Conservation (phyloP, 1,140 invertebrate genomes). For the Cryptotermes secundus region DNA sequence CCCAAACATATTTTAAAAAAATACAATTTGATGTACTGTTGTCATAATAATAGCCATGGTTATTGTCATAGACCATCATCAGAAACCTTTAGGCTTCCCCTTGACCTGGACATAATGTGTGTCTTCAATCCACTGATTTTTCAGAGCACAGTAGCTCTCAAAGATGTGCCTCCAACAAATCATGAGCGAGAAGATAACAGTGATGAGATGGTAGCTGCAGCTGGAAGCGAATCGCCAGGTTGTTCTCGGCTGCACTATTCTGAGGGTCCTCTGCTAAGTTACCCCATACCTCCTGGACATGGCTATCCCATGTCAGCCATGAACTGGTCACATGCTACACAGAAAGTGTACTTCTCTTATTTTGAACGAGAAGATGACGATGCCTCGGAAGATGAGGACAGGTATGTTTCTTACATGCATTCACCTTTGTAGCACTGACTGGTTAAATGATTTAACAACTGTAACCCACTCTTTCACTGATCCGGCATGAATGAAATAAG, state of each 20-base stretch:
- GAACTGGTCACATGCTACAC: conserved; percentile 1
- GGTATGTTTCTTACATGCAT: conserved; percentile 42
- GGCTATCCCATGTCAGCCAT: not conserved
- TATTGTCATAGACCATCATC: no score
- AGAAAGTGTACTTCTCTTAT: conserved; percentile 45
- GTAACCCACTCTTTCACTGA: no score
- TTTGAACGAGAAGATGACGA: conserved; percentile 71
- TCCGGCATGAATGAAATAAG: no score
- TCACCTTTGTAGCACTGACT: no score
- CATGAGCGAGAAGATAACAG: conserved; percentile 52
- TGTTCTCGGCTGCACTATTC: not conserved
- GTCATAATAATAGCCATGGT: no score
- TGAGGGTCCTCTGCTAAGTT: not conserved
- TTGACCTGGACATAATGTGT: no score
- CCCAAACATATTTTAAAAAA: no score
- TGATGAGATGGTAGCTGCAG: not conserved
- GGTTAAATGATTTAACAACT: no score
- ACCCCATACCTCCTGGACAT: not conserved
- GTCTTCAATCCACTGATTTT: no score
- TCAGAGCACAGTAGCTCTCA: conserved; percentile 38
- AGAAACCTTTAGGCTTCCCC: no score
- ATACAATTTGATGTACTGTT: no score
- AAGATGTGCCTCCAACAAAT: conserved; percentile 60
- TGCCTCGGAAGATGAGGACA: conserved; percentile 66
- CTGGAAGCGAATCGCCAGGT: not conserved